Conservation (phyloP, 2,888 invertebrate species). For the Mechanitis messenoides region DNA sequence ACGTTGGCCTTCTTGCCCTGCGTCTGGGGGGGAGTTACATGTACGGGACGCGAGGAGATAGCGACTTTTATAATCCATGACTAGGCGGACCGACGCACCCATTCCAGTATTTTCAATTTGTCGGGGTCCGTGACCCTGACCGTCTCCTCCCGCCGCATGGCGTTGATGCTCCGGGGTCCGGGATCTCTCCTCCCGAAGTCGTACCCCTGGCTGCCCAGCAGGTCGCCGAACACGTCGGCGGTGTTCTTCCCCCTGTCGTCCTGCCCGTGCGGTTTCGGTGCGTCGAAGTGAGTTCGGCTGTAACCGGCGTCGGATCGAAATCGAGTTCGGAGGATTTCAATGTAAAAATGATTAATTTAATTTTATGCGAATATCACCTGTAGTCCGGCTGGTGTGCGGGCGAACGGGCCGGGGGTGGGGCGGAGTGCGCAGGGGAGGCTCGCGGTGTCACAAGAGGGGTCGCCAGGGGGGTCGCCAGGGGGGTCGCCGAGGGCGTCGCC, state of each 20-base stretch:
- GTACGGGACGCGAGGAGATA: too few relatives aligned
- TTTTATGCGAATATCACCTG: slow-evolving; percentile 41
- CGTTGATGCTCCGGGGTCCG: slow-evolving; percentile 92
- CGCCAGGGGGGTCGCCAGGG: slow-evolving; percentile 45
- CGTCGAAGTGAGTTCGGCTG: slow-evolving; percentile 84
- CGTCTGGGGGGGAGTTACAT: slow-evolving; percentile 72
- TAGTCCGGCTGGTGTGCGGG: slow-evolving; percentile 70
- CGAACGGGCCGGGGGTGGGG: slow-evolving; percentile 24
- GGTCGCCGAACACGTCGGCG: slow-evolving; percentile 90
- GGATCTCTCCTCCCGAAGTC: slow-evolving; percentile 85
- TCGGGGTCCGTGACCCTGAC: slow-evolving; percentile 94
- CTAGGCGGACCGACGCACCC: slow-evolving; percentile 73
- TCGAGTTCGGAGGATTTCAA: too few relatives aligned
- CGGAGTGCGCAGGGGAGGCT: slow-evolving; percentile 53
- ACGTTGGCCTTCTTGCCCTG: slow-evolving; percentile 98
- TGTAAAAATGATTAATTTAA: neutral
- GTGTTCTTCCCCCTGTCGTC: slow-evolving; percentile 68
- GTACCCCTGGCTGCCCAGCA: slow-evolving; percentile 93
- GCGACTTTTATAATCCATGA: too few relatives aligned
- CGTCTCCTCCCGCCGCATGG: slow-evolving; percentile 92
- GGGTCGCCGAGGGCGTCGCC: slow-evolving; percentile 28
- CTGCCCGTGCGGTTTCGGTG: slow-evolving; percentile 53
- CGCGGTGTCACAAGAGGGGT: slow-evolving; percentile 47
- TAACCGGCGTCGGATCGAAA: slow-evolving; percentile 24
- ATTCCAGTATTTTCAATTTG: slow-evolving; percentile 86